These are phyloP conservation scores for Aphodius sticticus DNA, from an alignment of 2,888 invertebrate genomes.

Conservation along the genomic window DNA sequence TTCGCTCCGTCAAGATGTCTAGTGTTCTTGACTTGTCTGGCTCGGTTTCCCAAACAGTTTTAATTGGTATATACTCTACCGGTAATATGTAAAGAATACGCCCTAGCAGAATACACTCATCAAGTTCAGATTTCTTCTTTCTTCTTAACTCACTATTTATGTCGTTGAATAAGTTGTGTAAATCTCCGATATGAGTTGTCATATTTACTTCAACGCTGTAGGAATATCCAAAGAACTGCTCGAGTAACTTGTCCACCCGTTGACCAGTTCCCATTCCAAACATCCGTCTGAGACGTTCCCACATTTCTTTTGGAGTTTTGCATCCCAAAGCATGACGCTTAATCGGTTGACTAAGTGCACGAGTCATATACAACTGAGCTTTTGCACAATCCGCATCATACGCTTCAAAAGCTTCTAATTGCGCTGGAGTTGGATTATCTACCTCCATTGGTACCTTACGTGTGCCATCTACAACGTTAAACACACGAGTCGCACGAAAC, in stretches of 20 bases:
- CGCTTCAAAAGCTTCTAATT: no score
- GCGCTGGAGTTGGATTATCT: no score
- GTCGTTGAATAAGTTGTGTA: not conserved
- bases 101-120: not conserved
- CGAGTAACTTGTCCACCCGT: not conserved
- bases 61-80: not conserved
- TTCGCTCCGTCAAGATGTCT: not conserved
- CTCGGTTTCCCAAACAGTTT: constrained; percentile 10
- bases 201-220: not conserved
- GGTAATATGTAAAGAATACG: not conserved
- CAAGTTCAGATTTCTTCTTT: not conserved
- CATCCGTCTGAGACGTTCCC: not conserved
- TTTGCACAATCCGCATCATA: no score
- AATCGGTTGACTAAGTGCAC: not conserved
- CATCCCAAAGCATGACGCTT: not conserved
- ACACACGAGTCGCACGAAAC: no score
- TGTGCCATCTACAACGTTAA: no score
- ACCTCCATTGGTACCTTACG: no score
- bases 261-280: constrained; percentile 12
- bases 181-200: not conserved
- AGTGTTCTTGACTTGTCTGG: not conserved
- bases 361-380: constrained; percentile 12
- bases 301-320: not conserved
- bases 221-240: constrained; percentile 7
- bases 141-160: not conserved